A percentile compares a stretch with the other conserved stretches of the same genome.
These are phyloP conservation scores for Epizoanthus rinbou DNA, from an alignment of 92 coral and sea anemone species.

Conservation along the genomic window DNA sequence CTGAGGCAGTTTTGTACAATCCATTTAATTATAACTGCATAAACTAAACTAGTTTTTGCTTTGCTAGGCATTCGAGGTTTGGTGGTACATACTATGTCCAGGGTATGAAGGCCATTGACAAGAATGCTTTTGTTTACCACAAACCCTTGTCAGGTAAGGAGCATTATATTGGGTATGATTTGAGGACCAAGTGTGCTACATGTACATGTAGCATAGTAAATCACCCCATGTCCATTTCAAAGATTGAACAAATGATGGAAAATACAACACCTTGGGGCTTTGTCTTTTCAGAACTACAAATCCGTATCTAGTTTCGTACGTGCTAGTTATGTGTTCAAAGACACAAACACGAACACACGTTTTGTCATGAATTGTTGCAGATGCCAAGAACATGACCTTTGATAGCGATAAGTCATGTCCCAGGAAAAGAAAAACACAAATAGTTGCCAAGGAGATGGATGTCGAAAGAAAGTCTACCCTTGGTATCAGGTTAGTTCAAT, in stretches of 20 bases:
- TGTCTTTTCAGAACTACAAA: too few relatives aligned
- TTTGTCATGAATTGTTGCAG: slow-evolving; percentile 25
- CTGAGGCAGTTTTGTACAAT: too few relatives aligned
- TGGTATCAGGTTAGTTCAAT: slow-evolving; percentile 79
- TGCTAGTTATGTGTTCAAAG: too few relatives aligned
- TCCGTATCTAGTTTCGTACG: too few relatives aligned
- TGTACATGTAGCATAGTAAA: background rate
- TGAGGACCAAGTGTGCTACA: background rate
- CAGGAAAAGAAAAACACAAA: slow-evolving; percentile 85
- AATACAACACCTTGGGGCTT: too few relatives aligned
- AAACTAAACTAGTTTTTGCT: background rate
- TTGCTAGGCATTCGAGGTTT: slow-evolving; percentile 87
- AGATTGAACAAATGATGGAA: too few relatives aligned
- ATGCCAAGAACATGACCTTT: slow-evolving; percentile 93
- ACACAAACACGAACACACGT: background rate
- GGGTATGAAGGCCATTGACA: slow-evolving; percentile 90
- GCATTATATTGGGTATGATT: too few relatives aligned
- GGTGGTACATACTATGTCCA: slow-evolving; percentile 93
- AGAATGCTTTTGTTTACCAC: slow-evolving; percentile 87
- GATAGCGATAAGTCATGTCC: slow-evolving; percentile 88
- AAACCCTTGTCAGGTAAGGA: slow-evolving; percentile 82
- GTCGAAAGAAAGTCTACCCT: slow-evolving; percentile 92
- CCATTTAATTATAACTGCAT: background rate
- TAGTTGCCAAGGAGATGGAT: slow-evolving; percentile 84
- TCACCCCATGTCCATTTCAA: background rate